Evolutionary conservation across 2,113 vertebrate genomes (phyloP), one percentile per base, ranked within the genome.

Genomic region (Ranitomeya variabilis): DNA sequence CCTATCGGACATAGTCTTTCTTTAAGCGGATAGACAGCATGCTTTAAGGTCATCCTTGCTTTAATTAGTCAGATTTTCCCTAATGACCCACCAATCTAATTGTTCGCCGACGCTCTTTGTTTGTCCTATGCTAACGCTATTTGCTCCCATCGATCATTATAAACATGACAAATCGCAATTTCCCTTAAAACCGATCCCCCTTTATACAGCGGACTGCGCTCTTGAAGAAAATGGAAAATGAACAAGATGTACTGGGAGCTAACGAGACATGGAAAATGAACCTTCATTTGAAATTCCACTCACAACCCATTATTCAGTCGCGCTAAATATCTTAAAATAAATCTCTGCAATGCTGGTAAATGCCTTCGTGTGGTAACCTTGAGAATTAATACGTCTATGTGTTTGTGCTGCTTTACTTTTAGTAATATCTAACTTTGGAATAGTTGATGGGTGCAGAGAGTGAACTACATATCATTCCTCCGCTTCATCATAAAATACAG

Each of bases 241-340:
- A 81, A 81, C 79, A 81, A 81, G n/a, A 83, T 62, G 62, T 14
- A 67, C 31, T 13, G 80, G 9, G 60, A 51, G 10, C 31, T 83
- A 83, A 66, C 59, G 62, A 83, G 80, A 85, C 66, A 18, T 74
- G 45, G 67, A 87, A 87, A 69, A 69, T 69, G 51, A 87, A 52
- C 31, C 23, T 16, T 69, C n/a, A 55, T 55, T 80, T 55, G 26
- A 45, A 37, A 73, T 82, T 59, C 69, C 59, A 14, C 7, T 62
- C 37, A 62, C 31, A 45, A 31, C 59, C 73, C 67, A 51, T 73
- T 74, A 82, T 83, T 88, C 87, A 73, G 57, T 6, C n/a, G 37
- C 55, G 10, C 37, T 88, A 59, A 88, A 83, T 83, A 88, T 88
- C 73, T 83, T 19, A 64, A 31, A 64, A 51, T 60, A 52, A 64